These are phyloP conservation scores for Lagria hirta DNA, from an alignment of 2,888 invertebrate species.

Conservation along the genomic window DNA sequence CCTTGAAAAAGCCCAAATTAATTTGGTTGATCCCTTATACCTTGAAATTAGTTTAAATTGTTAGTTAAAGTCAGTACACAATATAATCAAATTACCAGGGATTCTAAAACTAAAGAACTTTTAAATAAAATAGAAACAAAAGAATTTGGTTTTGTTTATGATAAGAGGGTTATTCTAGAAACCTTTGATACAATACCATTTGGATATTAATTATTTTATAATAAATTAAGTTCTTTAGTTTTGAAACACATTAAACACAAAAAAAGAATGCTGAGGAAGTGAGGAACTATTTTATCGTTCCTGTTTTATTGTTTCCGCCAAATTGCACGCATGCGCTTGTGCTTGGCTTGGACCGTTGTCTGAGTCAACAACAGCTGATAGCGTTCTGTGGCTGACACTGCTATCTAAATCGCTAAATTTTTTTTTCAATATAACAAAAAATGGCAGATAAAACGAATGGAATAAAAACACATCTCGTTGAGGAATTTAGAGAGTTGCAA, in stretches of 20 bases:
- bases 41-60: too few relatives aligned
- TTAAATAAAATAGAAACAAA: too few relatives aligned
- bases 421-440: constrained; percentile 9
- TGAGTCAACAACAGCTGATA: constrained; percentile 2
- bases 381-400: constrained; percentile 1
- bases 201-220: constrained; percentile 1
- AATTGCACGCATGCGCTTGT: constrained; percentile 1
- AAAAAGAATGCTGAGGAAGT: constrained; percentile 1
- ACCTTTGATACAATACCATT: constrained; percentile 1
- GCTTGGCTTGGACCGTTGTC: constrained; percentile 1
- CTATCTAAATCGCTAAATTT: constrained; percentile 1
- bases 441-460: constrained; percentile 15
- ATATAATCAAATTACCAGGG: too few relatives aligned
- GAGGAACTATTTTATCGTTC: constrained; percentile 1
- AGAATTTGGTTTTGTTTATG: constrained; percentile 2
- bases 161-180: constrained; percentile 1
- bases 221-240: constrained; percentile 1
- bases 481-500: constrained; percentile 17
- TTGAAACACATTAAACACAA: constrained; percentile 1
- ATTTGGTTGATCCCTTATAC: too few relatives aligned
- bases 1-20: too few relatives aligned
- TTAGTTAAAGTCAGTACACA: too few relatives aligned
- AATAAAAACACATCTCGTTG: constrained; percentile 15
- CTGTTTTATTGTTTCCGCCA: constrained; percentile 1
- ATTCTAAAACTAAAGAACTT: too few relatives aligned